Evolutionary conservation across 2,797 vertebrate genomes (phyloP).

Genomic region (Aeoliscus strigatus): DNA sequence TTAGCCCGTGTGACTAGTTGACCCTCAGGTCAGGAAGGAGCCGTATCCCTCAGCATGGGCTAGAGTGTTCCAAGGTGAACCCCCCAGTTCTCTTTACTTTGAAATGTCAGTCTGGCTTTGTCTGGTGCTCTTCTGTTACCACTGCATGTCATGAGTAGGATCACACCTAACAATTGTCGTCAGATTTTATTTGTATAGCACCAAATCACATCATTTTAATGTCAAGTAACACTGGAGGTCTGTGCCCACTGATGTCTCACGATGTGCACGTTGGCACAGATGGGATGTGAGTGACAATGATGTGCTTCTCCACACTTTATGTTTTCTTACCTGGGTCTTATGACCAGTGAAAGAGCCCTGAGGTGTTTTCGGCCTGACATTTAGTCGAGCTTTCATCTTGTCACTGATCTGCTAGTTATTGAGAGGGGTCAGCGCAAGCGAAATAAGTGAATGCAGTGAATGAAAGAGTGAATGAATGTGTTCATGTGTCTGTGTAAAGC

Average conservation of each 20-base stretch:
- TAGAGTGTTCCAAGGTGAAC: conserved; percentile 6
- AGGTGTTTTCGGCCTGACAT: conserved; percentile 10
- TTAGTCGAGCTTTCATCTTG: neutral
- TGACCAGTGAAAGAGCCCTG: neutral
- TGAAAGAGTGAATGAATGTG: conserved; percentile 6
- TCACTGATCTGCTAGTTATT: neutral
- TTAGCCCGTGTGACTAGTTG: conserved; percentile 11
- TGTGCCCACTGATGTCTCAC: too few relatives aligned
- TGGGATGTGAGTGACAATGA: neutral
- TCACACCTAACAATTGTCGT: too few relatives aligned
- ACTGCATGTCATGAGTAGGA: neutral
- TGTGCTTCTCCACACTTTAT: too few relatives aligned
- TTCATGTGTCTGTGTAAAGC: neutral
- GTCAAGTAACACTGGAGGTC: too few relatives aligned
- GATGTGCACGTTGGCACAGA: conserved; percentile 2
- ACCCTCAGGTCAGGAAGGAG: neutral
- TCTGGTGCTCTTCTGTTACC: conserved; percentile 9
- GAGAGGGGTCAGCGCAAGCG: neutral
- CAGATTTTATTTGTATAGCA: too few relatives aligned
- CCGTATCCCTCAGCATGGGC: neutral
- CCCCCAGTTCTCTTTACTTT: conserved; percentile 18
- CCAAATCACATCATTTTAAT: too few relatives aligned
- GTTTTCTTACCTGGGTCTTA: too few relatives aligned
- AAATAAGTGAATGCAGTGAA: too few relatives aligned
- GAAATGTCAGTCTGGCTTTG: conserved; percentile 16